Percentiles rank a stretch among this genome's conserved stretches.
Conservation (phyloP, 1,140 invertebrate genomes). For the Fopius arisanus region DNA sequence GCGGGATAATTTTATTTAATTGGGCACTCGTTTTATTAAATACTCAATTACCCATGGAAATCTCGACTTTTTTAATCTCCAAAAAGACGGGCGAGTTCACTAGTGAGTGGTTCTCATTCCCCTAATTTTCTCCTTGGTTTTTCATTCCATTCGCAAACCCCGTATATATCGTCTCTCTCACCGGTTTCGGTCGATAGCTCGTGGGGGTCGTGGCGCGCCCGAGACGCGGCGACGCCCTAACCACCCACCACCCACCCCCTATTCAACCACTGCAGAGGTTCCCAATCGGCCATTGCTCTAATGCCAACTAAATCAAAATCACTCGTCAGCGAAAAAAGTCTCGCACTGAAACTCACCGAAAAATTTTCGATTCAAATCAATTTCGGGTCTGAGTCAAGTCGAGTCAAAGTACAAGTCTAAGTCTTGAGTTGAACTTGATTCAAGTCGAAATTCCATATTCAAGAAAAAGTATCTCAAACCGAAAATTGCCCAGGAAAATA, state of each 20-base stretch:
- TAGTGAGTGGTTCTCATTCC: conserved; percentile 26
- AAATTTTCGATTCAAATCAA: too few species aligned
- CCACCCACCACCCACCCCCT: conserved; percentile 49
- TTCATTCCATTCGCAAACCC: conserved; percentile 14
- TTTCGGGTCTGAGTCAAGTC: too few species aligned
- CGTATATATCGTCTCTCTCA: conserved; percentile 38
- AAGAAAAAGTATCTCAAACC: too few species aligned
- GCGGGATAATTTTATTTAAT: too few species aligned
- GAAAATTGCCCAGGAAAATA: too few species aligned
- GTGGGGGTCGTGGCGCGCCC: conserved; percentile 52
- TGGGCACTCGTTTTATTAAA: neutral
- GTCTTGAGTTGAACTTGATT: too few species aligned
- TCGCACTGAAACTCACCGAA: too few species aligned
- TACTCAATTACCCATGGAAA: too few species aligned
- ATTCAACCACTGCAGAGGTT: conserved; percentile 51
- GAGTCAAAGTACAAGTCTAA: too few species aligned
- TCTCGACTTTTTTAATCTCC: neutral
- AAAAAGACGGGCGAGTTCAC: neutral
- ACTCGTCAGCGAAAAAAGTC: neutral
- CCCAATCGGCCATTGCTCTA: conserved; percentile 46
- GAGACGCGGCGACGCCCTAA: conserved; percentile 65
- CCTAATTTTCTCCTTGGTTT: conserved; percentile 36
- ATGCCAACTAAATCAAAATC: neutral
- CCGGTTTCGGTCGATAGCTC: conserved; percentile 61
- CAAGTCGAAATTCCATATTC: too few species aligned